A percentile compares a stretch with the other conserved stretches of the same genome.
Evolutionary conservation across 2,888 invertebrate species (phyloP).

Genomic region (Lacanobia wlatinum): DNA sequence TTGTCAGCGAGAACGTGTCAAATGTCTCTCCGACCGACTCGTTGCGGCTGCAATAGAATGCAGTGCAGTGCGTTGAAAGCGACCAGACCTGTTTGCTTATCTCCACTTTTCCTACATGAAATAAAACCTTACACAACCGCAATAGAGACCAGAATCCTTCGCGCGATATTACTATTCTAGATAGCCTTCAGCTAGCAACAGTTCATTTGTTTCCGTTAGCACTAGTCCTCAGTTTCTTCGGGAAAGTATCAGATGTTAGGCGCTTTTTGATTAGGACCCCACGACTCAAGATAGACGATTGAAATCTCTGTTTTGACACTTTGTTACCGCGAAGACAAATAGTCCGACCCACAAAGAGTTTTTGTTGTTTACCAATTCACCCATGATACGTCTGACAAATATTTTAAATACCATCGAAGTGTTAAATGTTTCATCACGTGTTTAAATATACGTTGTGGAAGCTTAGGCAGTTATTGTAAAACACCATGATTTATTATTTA

Average conservation of each 20-base stretch:
- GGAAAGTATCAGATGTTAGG: slow-evolving; percentile 84
- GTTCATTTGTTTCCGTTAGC: slow-evolving; percentile 89
- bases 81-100: slow-evolving; percentile 84
- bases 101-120: slow-evolving; percentile 71
- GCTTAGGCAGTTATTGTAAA: slow-evolving; percentile 62
- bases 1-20: slow-evolving; percentile 86
- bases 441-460: slow-evolving; percentile 56
- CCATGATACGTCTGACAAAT: slow-evolving; percentile 72
- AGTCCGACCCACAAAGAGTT: slow-evolving; percentile 66
- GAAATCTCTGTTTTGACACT: slow-evolving; percentile 69
- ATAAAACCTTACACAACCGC: slow-evolving; percentile 65
- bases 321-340: slow-evolving; percentile 75
- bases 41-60: slow-evolving; percentile 87
- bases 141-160: slow-evolving; percentile 67
- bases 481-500: slow-evolving; percentile 75
- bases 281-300: slow-evolving; percentile 74
- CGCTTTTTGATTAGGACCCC: slow-evolving; percentile 83
- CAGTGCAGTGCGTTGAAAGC: slow-evolving; percentile 83
- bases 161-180: slow-evolving; percentile 68
- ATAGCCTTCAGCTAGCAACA: slow-evolving; percentile 84
- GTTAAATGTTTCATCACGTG: slow-evolving; percentile 77
- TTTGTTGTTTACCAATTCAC: slow-evolving; percentile 61
- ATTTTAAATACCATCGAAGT: slow-evolving; percentile 71
- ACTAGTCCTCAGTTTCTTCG: slow-evolving; percentile 82
- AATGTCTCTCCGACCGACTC: slow-evolving; percentile 85